These are phyloP conservation scores for Falco cherrug DNA, from an alignment of 2,797 vertebrate species.

Conservation along the genomic window DNA sequence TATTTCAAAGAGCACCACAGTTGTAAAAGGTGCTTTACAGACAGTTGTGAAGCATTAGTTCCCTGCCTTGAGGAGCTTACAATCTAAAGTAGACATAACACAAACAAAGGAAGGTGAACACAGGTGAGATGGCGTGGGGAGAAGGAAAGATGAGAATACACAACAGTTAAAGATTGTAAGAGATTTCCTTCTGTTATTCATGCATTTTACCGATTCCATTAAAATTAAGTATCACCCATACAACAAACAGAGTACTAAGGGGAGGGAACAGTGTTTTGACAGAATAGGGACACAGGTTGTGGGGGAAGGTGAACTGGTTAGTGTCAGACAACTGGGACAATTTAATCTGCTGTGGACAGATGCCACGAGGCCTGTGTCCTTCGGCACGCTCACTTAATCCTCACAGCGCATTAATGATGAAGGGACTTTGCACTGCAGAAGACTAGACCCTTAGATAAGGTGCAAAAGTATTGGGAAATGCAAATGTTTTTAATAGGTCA, in stretches of 20 bases:
- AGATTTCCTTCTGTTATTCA: slow-evolving; percentile 49
- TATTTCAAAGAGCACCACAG: slow-evolving; percentile 66
- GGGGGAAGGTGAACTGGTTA: slow-evolving; percentile 17
- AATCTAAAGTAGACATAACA: slow-evolving; percentile 65
- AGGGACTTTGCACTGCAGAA: background rate
- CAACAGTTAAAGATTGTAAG: slow-evolving; percentile 1
- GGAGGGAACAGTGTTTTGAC: background rate
- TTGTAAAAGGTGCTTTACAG: slow-evolving; percentile 63
- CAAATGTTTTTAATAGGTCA: background rate
- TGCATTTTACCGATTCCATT: background rate
- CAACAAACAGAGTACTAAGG: slow-evolving; percentile 11
- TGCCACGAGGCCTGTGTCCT: background rate
- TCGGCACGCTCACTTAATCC: background rate
- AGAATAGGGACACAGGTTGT: background rate
- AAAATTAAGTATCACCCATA: background rate
- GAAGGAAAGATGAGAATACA: slow-evolving; percentile 45
- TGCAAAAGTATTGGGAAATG: background rate
- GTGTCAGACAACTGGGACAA: background rate
- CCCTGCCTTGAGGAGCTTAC: slow-evolving; percentile 70
- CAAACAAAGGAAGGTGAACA: slow-evolving; percentile 50
- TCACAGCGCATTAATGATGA: background rate
- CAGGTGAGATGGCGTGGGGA: slow-evolving; percentile 45
- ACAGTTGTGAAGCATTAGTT: slow-evolving; percentile 61
- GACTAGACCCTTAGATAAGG: background rate
- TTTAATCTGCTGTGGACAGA: background rate